Evolutionary conservation across 2,797 vertebrate genomes (phyloP).

Genomic region (Glossophaga mutica): DNA sequence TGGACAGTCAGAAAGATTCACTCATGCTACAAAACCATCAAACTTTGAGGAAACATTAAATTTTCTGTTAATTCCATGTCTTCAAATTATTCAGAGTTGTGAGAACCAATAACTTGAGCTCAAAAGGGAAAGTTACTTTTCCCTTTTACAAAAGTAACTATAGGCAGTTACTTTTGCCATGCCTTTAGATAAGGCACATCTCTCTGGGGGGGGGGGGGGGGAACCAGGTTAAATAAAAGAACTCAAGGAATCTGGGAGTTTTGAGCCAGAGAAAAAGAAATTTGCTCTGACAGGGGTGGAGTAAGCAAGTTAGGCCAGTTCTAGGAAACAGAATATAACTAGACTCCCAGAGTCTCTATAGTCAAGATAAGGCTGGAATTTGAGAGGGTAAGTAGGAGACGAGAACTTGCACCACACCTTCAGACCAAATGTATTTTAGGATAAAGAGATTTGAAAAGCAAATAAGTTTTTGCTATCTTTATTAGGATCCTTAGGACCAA

Average conservation of each 20-base stretch:
- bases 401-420: background rate
- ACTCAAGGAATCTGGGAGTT: background rate
- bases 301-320: background rate
- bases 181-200: background rate
- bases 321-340: background rate
- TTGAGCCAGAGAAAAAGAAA: background rate
- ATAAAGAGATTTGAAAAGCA: background rate
- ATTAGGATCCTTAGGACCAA: background rate
- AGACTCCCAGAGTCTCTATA: background rate
- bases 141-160: too few relatives aligned
- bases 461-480: background rate
- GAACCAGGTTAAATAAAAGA: background rate
- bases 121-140: background rate
- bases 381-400: background rate
- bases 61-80: background rate
- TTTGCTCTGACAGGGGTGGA: background rate
- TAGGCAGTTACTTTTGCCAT: background rate
- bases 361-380: background rate
- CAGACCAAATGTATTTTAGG: background rate
- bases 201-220: too few relatives aligned
- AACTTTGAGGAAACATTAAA: background rate
- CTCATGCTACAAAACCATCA: conserved; percentile 21
- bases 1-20: background rate
- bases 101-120: background rate
- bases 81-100: conserved; percentile 7